Evolutionary conservation across 2,113 vertebrate genomes (phyloP), one percentile per base, ranked within the genome.

Genomic region (Cottus gobio): DNA sequence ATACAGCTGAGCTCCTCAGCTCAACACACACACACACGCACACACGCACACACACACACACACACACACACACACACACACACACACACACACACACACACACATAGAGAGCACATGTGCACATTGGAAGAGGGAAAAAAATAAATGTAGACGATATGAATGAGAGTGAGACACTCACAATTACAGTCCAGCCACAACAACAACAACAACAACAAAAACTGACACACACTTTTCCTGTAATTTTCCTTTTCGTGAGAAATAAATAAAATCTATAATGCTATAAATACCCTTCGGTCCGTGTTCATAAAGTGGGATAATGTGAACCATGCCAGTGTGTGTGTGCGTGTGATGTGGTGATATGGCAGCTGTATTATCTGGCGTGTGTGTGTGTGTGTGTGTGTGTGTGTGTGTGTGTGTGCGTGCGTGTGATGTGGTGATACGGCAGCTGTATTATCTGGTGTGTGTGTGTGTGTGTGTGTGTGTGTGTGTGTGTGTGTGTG

Each of bases 291-390:
- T 84, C 36, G 58, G 52, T 79, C 15, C 80, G 83, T 86, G 83
- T 84, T 90, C 87, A 81, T 69, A 89, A 71, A 91, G 80, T 85
- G 65, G 74, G 71, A 77, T 95, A 93, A 93, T 94, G 85, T 85
- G 84, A 90, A 92, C 88, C 90, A 88, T 91, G 84, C 87, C 65
- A 71, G 46, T 81, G 69, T 89, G 87, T 83, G 60, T 77, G 75
- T 84, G 65, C 88, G 80, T 93, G 83, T 91, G 88, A 89, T 90
- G 90, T 93, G 89, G 91, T 87, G 72, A 77, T 69, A 79, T 66
- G 42, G 86, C 89, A 91, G 91, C 88, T 92, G 90, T 76, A 88
- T 71, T 73, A 66, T 84, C 66, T 89, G 83, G 78, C 28, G 31
- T 69, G 50, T 71, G 77, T 65, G 78, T 65, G 73, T 88, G 78